phyloP scores from a whole-genome alignment of 2,888 invertebrate species.

The Hoplodrina ambigua region DNA sequence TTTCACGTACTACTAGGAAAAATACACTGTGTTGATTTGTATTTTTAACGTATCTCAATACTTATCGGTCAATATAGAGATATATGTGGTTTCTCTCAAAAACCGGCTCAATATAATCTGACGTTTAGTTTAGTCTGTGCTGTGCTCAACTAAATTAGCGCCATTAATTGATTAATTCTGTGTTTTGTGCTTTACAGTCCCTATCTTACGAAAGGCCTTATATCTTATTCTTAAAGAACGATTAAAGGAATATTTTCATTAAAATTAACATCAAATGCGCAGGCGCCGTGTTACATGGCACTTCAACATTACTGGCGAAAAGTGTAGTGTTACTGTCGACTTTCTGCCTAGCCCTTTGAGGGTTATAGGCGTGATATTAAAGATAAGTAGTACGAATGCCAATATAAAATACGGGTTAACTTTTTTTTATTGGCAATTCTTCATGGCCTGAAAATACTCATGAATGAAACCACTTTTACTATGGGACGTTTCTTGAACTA shows the following conservation, averaged over 20 bases:
- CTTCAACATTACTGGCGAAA: not conserved
- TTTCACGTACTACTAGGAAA: no score
- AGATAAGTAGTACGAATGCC: not conserved
- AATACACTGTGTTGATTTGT: no score
- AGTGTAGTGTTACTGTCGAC: not conserved
- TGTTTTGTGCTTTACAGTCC: constrained; percentile 27
- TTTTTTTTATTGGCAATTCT: not conserved
- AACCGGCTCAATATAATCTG: no score
- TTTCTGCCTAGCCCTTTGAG: not conserved
- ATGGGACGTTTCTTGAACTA: not conserved
- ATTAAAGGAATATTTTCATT: not conserved
- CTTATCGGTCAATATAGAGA: no score
- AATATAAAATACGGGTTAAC: not conserved
- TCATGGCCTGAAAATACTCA: not conserved
- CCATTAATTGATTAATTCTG: constrained; percentile 1
- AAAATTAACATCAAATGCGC: not conserved
- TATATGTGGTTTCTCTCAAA: no score
- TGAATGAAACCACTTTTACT: not conserved
- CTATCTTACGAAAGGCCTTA: not conserved
- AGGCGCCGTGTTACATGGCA: constrained; percentile 1
- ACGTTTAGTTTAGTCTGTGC: constrained; percentile 8
- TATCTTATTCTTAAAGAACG: no score
- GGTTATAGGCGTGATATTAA: not conserved
- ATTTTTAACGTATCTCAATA: no score
- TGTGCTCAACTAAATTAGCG: not conserved